These are phyloP conservation scores for Oreochromis niloticus DNA, from an alignment of 2,113 vertebrate species.

Conservation along the genomic window DNA sequence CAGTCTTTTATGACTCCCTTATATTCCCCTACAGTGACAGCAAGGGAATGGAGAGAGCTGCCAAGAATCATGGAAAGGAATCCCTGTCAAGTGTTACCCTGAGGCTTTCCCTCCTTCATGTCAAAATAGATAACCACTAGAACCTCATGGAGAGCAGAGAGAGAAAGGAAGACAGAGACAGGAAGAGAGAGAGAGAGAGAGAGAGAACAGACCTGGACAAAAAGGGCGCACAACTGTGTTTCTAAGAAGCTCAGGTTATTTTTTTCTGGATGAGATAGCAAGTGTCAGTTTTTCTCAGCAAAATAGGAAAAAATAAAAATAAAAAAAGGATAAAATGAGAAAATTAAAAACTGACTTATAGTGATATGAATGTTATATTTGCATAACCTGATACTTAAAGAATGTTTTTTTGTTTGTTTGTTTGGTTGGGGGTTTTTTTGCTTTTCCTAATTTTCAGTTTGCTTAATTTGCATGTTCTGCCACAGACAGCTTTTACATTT, in stretches of 20 bases:
- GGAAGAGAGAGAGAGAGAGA: neutral
- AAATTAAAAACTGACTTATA: neutral
- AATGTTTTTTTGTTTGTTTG: too few species aligned
- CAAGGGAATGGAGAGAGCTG: constrained; percentile 42
- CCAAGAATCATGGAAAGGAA: constrained; percentile 54
- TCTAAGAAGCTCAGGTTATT: neutral
- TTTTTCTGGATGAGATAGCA: neutral
- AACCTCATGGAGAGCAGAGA: constrained; percentile 13
- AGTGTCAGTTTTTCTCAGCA: neutral
- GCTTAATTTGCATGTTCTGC: neutral
- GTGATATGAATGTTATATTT: neutral
- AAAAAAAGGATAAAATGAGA: too few species aligned
- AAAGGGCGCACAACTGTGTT: neutral
- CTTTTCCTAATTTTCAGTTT: neutral
- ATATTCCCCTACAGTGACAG: constrained; percentile 52
- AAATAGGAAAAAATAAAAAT: neutral
- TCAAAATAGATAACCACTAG: constrained; percentile 51
- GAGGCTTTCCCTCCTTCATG: constrained; percentile 40
- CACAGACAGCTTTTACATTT: neutral
- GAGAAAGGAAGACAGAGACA: neutral
- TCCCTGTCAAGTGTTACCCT: constrained; percentile 48
- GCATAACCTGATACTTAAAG: neutral
- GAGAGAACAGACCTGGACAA: neutral
- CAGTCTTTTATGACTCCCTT: constrained; percentile 52
- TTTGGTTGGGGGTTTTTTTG: neutral